Evolutionary conservation across 1,140 invertebrate species (phyloP).

Genomic region (Listronotus bonariensis): DNA sequence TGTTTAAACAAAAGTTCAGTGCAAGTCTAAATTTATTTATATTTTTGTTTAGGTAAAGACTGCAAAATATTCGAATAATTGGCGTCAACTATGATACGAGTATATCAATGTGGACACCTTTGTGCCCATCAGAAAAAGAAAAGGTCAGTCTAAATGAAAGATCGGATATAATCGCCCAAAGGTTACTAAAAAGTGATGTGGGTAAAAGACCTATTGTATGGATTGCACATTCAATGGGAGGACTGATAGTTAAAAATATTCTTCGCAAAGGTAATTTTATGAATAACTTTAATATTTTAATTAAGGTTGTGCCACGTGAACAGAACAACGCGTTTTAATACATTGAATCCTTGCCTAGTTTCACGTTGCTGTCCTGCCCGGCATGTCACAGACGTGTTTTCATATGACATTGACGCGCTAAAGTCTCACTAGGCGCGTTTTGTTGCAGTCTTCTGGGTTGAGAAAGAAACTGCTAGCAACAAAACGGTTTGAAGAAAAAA

Average conservation of each 20-base stretch:
- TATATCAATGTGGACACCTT: conserved; percentile 66
- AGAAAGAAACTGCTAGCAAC: too few relatives aligned
- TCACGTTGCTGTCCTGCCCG: too few relatives aligned
- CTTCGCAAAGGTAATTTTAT: conserved; percentile 59
- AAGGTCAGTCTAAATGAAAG: conserved; percentile 63
- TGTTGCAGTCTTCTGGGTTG: too few relatives aligned
- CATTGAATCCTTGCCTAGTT: too few relatives aligned
- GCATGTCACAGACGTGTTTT: too few relatives aligned
- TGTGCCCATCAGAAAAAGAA: conserved; percentile 57
- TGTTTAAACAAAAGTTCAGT: too few relatives aligned
- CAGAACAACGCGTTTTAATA: too few relatives aligned
- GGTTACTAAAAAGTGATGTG: conserved; percentile 69
- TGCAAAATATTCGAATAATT: conserved; percentile 64
- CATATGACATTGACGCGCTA: too few relatives aligned
- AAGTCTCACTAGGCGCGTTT: too few relatives aligned
- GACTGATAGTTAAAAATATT: conserved; percentile 79
- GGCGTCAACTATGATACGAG: conserved; percentile 71
- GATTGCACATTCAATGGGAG: conserved; percentile 87
- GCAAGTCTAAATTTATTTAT: background rate
- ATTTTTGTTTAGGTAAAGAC: conserved; percentile 61
- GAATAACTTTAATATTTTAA: too few relatives aligned
- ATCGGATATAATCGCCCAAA: conserved; percentile 66
- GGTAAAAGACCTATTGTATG: conserved; percentile 76
- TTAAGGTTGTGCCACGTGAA: too few relatives aligned
- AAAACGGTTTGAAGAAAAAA: too few relatives aligned